Evolutionary conservation across 2,797 vertebrate species (phyloP), one percentile per base, ranked within the genome.

Genomic region (Eulemur albifrons): DNA sequence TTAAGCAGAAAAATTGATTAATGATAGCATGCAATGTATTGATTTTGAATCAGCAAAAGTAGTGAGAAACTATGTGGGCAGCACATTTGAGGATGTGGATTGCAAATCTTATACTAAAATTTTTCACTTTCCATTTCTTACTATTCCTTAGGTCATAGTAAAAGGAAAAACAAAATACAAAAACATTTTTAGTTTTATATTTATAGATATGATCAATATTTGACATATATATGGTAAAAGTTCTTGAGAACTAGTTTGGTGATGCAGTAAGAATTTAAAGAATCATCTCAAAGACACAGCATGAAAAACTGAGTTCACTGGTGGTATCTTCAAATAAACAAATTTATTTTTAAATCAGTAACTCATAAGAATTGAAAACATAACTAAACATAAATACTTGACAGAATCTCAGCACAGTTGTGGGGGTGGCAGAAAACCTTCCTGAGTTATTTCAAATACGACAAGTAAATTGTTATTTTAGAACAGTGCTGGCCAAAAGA

Each of bases 341-440:
- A 63, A 61, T 89, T 91, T 52, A 89, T 73, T 92, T 93, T 91
- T 72, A 72, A 92, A 40, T 67, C 75, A 91, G 3, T 87, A 92
- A 88, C 25, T 88, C 57, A n/a, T 40, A 94, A 70, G 65, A 81
- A 50, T 77, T 43, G 48, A 87, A 92, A 88, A 90, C 3, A 45
- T 65, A 65, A 67, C 48, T 90, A 73, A 81, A 69, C 69, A 61
- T 21, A 91, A 81, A 94, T 61, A 86, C 3, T 12, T 63, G 8
- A 67, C 40, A 85, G 70, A 92, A 77, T 88, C 82, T 86, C 38
- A 87, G 45, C 38, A 95, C 32, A 87, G 20, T 11, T 7, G 8
- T 32, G 15, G 43, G 1, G 8, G 10, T 4, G 13, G 38, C n/a
- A 17, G 69, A 43, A 93, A 97, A 50, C 3, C 7, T 75, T 81